Evolutionary conservation across 2,888 invertebrate species (phyloP).

Genomic region (Matsumyia berberina): DNA sequence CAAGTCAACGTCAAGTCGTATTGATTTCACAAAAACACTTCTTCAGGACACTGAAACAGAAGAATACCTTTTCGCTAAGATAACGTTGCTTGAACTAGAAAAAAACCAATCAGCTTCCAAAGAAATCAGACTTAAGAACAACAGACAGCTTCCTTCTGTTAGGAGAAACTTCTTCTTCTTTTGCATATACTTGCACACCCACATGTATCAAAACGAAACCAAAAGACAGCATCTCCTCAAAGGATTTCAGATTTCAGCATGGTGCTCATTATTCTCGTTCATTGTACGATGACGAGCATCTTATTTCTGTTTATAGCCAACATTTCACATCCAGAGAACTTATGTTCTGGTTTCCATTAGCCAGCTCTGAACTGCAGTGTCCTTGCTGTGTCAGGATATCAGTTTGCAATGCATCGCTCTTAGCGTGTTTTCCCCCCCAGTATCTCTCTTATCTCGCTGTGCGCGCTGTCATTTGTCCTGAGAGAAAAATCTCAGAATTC

Average conservation of each 20-base stretch:
- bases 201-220: no score
- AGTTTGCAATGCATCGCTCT: conserved; percentile 34
- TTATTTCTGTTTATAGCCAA: conserved; percentile 39
- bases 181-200: no score
- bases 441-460: conserved; percentile 44
- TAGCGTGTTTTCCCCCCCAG: neutral
- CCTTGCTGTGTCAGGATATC: conserved; percentile 56
- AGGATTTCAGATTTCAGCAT: conserved; percentile 45
- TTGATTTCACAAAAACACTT: no score
- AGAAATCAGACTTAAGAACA: no score
- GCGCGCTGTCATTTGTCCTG: conserved; percentile 56
- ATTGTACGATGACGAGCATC: conserved; percentile 46
- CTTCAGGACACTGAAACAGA: no score
- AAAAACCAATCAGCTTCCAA: no score
- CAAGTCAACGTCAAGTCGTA: no score
- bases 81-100: no score
- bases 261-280: conserved; percentile 13
- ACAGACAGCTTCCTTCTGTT: no score
- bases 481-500: conserved; percentile 50
- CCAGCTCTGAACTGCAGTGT: conserved; percentile 55
- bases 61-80: no score
- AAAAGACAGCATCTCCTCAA: conserved; percentile 19
- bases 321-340: conserved; percentile 53
- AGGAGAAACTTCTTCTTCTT: no score
- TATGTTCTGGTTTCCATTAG: conserved; percentile 67